A percentile compares a stretch with the other conserved stretches of the same genome.
phyloP scores from a whole-genome alignment of 2,888 invertebrate species.

The Celastrina argiolus region DNA sequence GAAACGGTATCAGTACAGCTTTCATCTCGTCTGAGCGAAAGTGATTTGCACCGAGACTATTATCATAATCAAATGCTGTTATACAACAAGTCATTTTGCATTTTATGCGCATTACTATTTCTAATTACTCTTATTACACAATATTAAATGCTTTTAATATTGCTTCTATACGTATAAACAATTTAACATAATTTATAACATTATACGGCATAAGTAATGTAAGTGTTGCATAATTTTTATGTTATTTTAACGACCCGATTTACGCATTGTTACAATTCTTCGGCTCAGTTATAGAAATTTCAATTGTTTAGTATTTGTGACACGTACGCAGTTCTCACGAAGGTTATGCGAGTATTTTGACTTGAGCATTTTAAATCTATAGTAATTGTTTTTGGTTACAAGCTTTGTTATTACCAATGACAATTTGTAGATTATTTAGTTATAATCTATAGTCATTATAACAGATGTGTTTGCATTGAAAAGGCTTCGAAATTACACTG shows the following conservation, averaged over 20 bases:
- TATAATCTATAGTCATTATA: too few relatives aligned
- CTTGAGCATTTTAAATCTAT: constrained; percentile 25
- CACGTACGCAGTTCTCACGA: constrained; percentile 71
- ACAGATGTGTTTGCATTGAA: too few relatives aligned
- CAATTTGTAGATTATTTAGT: too few relatives aligned
- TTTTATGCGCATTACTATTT: background rate
- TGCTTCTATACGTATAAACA: background rate
- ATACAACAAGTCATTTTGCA: background rate
- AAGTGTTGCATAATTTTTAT: background rate
- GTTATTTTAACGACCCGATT: constrained; percentile 14
- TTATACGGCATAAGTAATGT: background rate
- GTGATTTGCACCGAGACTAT: background rate
- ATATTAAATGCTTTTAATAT: background rate
- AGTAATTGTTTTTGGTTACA: background rate
- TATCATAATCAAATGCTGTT: background rate
- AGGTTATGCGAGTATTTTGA: constrained; percentile 44
- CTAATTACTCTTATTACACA: background rate
- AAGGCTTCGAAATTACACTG: too few relatives aligned
- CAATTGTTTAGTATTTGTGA: constrained; percentile 59
- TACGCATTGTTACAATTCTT: constrained; percentile 29
- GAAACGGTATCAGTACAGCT: background rate
- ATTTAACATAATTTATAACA: too few relatives aligned
- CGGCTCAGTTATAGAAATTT: constrained; percentile 40
- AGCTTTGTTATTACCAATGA: background rate
- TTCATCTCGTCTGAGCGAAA: background rate